Evolutionary conservation across 1,140 invertebrate genomes (phyloP), one percentile per base, ranked within the genome.

Genomic region (Listronotus oregonensis): DNA sequence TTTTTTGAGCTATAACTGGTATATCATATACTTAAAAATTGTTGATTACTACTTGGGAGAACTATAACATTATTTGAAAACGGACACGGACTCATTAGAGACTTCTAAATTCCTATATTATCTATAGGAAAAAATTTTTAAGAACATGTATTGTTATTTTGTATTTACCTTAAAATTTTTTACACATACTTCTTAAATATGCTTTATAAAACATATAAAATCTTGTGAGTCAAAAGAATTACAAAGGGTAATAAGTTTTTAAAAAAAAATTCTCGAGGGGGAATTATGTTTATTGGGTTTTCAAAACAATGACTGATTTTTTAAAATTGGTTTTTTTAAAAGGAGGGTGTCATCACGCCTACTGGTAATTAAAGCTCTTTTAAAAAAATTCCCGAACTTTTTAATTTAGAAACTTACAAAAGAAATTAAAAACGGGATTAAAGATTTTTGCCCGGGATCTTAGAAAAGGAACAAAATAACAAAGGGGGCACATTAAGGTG

Each of bases 361-460:
- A 54, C 50, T 54, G 51, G 51, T 56, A 64, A 64, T 64, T 64
- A 64, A 64, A 57, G 62, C 62, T 57, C 56, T 64, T 52, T 64
- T 42, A 50, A 64, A 52, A 64, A 64, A 64, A 64, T 64, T 64
- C 62, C 43, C 50, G 51, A 57, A 56, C 62, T 64, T 52, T 64
- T 64, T 64, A n/a, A 64, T 64, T 64, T 64, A 64, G 62, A 57
- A 52, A 52, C 62, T 60, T 59, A 66, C 15, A 39, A 40, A 66
- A 66, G 64, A 66, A 66, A 66, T 66, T 66, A 66, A 66, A 66
- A 66, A 66, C 64, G 64, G 64, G 64, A 66, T 66, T 66, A 66
- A 60, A 66, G 64, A 66, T 66, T 66, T 66, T 66, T 66, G 51
- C 43, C 15, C 51, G 47, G 49, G 55, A 63, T 59, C 61, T 57